Percentiles rank a stretch among this genome's conserved stretches.
phyloP scores from a whole-genome alignment of 2,797 vertebrate genomes.

The Dendrocincla tyrannina region DNA sequence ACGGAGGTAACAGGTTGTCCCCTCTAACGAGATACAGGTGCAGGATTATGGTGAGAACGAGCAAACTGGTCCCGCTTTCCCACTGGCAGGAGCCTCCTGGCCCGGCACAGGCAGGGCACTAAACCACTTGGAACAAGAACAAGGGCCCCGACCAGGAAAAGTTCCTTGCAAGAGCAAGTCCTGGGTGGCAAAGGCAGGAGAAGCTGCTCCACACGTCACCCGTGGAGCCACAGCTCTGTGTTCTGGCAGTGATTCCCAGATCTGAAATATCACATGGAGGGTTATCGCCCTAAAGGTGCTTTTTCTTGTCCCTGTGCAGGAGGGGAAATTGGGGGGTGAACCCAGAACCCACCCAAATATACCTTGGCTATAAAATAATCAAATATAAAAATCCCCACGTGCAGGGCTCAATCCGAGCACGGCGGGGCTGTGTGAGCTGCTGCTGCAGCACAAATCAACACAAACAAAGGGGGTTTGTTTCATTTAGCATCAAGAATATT shows the following conservation, averaged over 20 bases:
- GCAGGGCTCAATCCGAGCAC: accelerated
- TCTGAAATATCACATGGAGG: accelerated
- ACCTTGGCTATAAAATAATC: accelerated
- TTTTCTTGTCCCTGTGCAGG: not conserved
- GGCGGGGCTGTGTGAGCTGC: accelerated
- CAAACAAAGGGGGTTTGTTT: not conserved
- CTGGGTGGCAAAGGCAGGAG: not conserved
- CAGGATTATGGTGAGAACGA: not conserved
- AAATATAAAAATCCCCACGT: accelerated
- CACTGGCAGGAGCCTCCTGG: not conserved
- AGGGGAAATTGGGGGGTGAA: accelerated
- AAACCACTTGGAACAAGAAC: not conserved
- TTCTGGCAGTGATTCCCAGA: not conserved
- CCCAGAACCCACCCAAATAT: accelerated
- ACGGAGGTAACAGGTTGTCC: not conserved
- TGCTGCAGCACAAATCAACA: not conserved
- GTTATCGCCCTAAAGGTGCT: accelerated
- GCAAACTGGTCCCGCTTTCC: not conserved
- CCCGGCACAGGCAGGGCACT: not conserved
- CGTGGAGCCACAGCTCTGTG: not conserved
- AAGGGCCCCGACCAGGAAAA: not conserved
- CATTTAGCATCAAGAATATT: not conserved
- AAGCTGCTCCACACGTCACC: accelerated
- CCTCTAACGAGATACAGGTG: not conserved
- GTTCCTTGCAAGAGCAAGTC: not conserved